These are phyloP conservation scores for Drosophila pandora DNA, from an alignment of 1,140 invertebrate species.

Conservation along the genomic window DNA sequence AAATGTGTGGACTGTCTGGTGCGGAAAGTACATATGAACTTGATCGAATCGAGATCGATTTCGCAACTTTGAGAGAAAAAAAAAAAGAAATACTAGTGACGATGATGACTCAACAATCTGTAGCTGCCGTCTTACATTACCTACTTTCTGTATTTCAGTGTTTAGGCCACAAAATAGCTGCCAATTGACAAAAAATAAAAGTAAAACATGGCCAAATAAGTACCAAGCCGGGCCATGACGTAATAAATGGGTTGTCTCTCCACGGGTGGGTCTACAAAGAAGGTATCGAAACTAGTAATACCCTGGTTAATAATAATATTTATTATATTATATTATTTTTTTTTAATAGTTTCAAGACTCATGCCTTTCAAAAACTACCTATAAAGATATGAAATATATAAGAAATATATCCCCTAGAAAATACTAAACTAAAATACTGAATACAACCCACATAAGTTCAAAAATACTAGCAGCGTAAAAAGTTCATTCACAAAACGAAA, in stretches of 20 bases:
- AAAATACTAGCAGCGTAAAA: constrained; percentile 3
- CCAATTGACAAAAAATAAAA: constrained; percentile 65
- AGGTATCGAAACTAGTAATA: constrained; percentile 5
- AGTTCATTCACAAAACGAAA: constrained; percentile 35
- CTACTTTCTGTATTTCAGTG: too few species aligned
- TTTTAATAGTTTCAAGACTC: too few species aligned
- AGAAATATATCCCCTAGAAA: too few species aligned
- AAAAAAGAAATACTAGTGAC: constrained; percentile 29
- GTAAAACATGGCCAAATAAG: constrained; percentile 76
- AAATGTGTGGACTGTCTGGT: constrained; percentile 31
- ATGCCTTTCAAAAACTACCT: too few species aligned
- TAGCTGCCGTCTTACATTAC: too few species aligned
- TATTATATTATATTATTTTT: too few species aligned
- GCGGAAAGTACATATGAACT: neutral
- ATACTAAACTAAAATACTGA: too few species aligned
- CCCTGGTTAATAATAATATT: neutral
- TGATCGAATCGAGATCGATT: constrained; percentile 13
- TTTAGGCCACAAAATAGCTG: constrained; percentile 39
- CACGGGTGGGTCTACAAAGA: too few species aligned
- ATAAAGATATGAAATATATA: too few species aligned
- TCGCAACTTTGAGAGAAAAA: constrained; percentile 19
- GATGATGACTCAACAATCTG: constrained; percentile 35
- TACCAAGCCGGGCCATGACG: constrained; percentile 62
- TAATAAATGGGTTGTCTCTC: constrained; percentile 11
- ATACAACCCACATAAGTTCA: too few species aligned